phyloP scores from a whole-genome alignment of 2,113 vertebrate genomes.

The Pluvialis apricaria region DNA sequence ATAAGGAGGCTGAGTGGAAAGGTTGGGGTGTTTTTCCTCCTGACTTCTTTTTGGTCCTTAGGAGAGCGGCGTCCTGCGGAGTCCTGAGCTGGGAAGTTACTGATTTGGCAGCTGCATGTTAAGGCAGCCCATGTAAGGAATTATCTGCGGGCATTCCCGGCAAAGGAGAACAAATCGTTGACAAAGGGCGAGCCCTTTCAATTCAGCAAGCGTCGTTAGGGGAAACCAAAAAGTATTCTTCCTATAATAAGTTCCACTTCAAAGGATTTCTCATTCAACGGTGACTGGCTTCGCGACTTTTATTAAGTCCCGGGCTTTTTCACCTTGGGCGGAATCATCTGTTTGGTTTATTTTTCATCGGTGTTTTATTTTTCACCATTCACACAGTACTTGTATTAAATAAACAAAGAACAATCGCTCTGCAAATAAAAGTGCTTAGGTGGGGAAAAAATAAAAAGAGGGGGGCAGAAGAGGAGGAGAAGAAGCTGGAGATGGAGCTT shows the following conservation, averaged over 20 bases:
- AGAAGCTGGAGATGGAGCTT: background rate
- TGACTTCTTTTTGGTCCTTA: constrained; percentile 85
- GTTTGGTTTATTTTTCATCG: constrained; percentile 96
- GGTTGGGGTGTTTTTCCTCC: constrained; percentile 75
- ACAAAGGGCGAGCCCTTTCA: constrained; percentile 96
- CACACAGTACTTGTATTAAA: constrained; percentile 93
- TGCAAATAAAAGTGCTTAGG: constrained; percentile 78
- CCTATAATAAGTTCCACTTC: constrained; percentile 99
- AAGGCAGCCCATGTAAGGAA: constrained; percentile 96
- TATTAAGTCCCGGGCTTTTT: constrained; percentile 91
- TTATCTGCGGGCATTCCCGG: constrained; percentile 94
- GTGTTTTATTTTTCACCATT: constrained; percentile 98
- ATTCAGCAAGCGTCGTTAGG: constrained; percentile 96
- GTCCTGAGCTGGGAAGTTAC: constrained; percentile 97
- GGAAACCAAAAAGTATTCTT: constrained; percentile 97
- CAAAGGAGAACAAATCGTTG: constrained; percentile 99
- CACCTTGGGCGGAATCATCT: constrained; percentile 86
- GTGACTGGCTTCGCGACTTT: constrained; percentile 93
- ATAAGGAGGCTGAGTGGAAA: constrained; percentile 66
- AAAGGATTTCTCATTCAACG: constrained; percentile 95
- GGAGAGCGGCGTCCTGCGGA: constrained; percentile 95
- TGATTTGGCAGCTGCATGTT: constrained; percentile 96
- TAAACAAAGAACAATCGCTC: constrained; percentile 86
- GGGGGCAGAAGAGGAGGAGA: background rate
- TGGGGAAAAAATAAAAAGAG: constrained; percentile 26